Percentiles rank a stretch among this genome's conserved stretches.
These are phyloP conservation scores for Speoplatyrhinus poulsoni DNA, from an alignment of 2,113 vertebrate genomes.

Conservation along the genomic window DNA sequence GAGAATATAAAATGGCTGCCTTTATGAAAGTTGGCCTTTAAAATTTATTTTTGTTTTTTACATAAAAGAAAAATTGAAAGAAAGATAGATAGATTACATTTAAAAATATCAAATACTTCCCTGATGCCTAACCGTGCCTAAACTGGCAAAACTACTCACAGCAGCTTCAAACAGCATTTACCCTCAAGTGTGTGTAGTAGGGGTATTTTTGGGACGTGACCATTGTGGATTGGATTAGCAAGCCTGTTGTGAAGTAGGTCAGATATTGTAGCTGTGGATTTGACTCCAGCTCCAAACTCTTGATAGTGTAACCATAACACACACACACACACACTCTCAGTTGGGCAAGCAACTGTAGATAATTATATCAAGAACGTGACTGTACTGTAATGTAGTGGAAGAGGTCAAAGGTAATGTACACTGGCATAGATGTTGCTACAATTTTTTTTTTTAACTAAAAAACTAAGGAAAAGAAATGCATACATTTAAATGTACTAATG, in stretches of 20 bases:
- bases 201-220: neutral
- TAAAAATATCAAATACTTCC: neutral
- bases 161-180: neutral
- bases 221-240: constrained; percentile 19
- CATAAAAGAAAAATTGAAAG: too few species aligned
- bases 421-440: too few species aligned
- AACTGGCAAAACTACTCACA: neutral
- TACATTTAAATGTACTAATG: constrained; percentile 54
- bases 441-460: too few species aligned
- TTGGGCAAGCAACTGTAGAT: neutral
- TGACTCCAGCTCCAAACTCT: neutral
- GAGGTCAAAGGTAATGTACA: too few species aligned
- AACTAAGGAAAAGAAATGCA: neutral
- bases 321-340: constrained; percentile 1
- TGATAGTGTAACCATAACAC: neutral
- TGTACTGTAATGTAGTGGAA: too few species aligned
- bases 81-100: too few species aligned
- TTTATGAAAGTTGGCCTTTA: too few species aligned
- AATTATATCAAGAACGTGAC: too few species aligned
- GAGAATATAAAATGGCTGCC: too few species aligned
- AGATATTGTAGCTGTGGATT: constrained; percentile 22
- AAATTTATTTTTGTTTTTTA: too few species aligned
- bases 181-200: too few species aligned
- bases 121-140: neutral
- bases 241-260: constrained; percentile 27